Evolutionary conservation across 2,113 vertebrate genomes (phyloP).

Genomic region (Siphamia tubifer): DNA sequence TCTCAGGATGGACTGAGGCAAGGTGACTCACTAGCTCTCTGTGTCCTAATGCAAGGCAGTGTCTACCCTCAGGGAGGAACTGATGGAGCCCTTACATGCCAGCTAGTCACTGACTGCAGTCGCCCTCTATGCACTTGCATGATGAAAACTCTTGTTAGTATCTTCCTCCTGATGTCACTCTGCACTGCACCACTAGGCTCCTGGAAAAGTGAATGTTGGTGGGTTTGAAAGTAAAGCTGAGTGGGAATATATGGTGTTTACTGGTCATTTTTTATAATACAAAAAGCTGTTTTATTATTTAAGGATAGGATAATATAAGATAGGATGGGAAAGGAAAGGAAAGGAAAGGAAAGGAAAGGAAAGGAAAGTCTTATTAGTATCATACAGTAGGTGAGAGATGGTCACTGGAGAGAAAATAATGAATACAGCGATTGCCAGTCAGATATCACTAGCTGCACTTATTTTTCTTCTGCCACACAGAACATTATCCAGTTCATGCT

Average conservation of each 20-base stretch:
- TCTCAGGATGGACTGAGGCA: conserved; percentile 60
- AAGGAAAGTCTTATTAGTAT: too few species aligned
- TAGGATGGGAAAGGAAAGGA: conserved; percentile 19
- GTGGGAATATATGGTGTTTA: not conserved
- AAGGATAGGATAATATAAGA: too few species aligned
- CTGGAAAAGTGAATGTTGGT: not conserved
- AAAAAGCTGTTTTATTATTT: not conserved
- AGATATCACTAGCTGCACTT: conserved; percentile 45
- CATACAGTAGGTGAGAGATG: conserved; percentile 39
- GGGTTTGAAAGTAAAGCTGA: not conserved
- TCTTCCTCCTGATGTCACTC: conserved; percentile 8
- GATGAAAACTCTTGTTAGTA: conserved; percentile 1
- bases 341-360: too few species aligned
- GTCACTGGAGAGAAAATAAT: conserved; percentile 64
- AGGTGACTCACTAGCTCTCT: conserved; percentile 70
- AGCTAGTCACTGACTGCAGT: conserved; percentile 5
- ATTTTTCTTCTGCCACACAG: conserved; percentile 20
- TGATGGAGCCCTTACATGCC: conserved; percentile 63
- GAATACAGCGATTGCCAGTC: conserved; percentile 46
- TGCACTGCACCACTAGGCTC: conserved; percentile 17
- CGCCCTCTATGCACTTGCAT: not conserved
- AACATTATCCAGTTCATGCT: not conserved
- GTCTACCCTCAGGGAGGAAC: conserved; percentile 48
- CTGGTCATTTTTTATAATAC: not conserved
- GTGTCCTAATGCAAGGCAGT: conserved; percentile 53